These are phyloP conservation scores for Tragulus kanchil DNA, from an alignment of 2,113 vertebrate genomes.

Conservation along the genomic window DNA sequence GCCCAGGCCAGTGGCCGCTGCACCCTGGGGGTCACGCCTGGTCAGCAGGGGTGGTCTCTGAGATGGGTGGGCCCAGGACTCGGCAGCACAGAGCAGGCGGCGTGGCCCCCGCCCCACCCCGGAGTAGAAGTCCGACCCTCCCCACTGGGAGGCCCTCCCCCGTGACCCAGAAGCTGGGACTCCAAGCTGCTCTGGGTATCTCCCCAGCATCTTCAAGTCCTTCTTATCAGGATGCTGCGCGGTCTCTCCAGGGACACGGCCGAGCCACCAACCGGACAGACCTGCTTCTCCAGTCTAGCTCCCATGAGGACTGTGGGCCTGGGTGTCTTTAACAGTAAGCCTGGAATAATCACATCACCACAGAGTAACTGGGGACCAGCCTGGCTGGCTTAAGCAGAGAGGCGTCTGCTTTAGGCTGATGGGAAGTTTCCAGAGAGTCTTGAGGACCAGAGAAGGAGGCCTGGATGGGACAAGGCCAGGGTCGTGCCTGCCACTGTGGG, in stretches of 20 bases:
- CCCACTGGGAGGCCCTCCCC: background rate
- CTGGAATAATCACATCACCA: background rate
- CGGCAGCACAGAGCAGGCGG: background rate
- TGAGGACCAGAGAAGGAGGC: background rate
- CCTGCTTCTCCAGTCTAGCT: slow-evolving; percentile 6
- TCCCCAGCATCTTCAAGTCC: background rate
- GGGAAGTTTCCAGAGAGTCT: background rate
- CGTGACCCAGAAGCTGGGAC: background rate
- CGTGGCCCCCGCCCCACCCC: background rate
- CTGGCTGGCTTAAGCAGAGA: background rate
- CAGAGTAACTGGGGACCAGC: background rate
- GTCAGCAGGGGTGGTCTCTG: background rate
- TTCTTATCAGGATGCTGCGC: background rate
- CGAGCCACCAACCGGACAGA: background rate
- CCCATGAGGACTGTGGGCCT: background rate
- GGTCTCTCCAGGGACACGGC: background rate
- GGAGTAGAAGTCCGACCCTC: background rate
- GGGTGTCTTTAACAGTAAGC: background rate
- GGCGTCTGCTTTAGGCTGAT: background rate
- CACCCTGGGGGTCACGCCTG: rapidly evolving
- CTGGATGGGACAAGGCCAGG: background rate
- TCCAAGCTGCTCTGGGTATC: background rate
- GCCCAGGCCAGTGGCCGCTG: rapidly evolving
- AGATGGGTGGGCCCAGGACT: background rate
- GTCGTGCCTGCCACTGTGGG: rapidly evolving